Evolutionary conservation across 2,113 vertebrate species (phyloP).

Genomic region (Hepsetus odoe): DNA sequence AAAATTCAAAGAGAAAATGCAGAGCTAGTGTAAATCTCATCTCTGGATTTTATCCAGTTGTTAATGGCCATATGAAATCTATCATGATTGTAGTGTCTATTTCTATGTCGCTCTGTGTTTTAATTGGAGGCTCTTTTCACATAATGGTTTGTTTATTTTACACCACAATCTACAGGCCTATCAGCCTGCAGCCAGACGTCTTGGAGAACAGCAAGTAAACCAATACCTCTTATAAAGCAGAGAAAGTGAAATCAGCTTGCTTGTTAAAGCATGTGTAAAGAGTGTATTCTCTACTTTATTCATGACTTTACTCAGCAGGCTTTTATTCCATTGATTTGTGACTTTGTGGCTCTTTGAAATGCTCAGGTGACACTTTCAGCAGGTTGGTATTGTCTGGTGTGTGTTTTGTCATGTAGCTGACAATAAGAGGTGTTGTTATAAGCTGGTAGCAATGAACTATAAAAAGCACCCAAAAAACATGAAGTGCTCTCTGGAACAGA

Average conservation of each 20-base stretch:
- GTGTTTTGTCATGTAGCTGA: conserved; percentile 16
- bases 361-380: background rate
- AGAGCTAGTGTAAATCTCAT: background rate
- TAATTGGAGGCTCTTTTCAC: conserved; percentile 72
- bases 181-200: conserved; percentile 51
- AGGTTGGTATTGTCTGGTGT: conserved; percentile 8
- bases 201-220: conserved; percentile 53
- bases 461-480: conserved; percentile 75
- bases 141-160: conserved; percentile 73
- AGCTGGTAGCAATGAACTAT: conserved; percentile 73
- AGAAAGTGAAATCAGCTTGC: conserved; percentile 61
- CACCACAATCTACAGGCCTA: conserved; percentile 63
- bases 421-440: conserved; percentile 30
- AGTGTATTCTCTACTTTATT: conserved; percentile 50
- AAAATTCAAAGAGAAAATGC: background rate
- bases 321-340: conserved; percentile 42
- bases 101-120: conserved; percentile 68
- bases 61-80: conserved; percentile 39
- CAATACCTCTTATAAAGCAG: conserved; percentile 58
- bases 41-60: background rate
- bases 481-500: conserved; percentile 75
- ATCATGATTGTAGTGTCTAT: conserved; percentile 67
- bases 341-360: conserved; percentile 10
- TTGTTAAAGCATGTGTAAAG: conserved; percentile 60
- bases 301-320: conserved; percentile 39